Evolutionary conservation across 2,113 vertebrate genomes (phyloP), one percentile per base, ranked within the genome.

Genomic region (Lophius piscatorius): DNA sequence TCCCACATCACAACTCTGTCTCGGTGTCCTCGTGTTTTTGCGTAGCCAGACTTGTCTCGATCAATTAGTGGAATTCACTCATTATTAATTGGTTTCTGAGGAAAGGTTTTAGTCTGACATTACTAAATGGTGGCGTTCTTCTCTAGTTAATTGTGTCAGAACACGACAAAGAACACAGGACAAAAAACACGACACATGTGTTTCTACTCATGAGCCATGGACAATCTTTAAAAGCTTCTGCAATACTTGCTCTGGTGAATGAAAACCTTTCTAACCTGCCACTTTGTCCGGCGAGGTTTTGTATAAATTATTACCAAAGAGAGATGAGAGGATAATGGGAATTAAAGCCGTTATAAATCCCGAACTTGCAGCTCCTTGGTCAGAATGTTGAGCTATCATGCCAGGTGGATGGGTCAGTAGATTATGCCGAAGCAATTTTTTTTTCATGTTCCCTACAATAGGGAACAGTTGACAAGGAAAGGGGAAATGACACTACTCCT

Each of bases 51-150:
- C 72, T 49, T 78, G 87, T 89, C 87, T 81, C 52, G 48, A 40
- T 9, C 66, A 85, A 89, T 90, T 88, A 91, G 80, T 69, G 57
- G 41, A 67, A 76, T 74, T 85, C 76, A 79, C 69, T 83, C 6
- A 17, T 63, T 73, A 72, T 85, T 91, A 90, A 92, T 91, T 92
- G 88, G 80, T 90, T 88, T 89, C 81, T 65, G 56, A 70, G 82
- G 74, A 87, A 77, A 84, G 85, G 76, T 83, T 81, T 80, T 59
- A 61, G 73, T 61, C 79, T 87, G 87, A 84, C 88, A 85, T 87
- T 87, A 81, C 70, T 73, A 85, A 83, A 86, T 65, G 85, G 80
- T 77, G 80, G 54, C 83, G 73, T 71, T 74, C 58, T 56, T 65
- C 31, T 60, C 67, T 64, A 48, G 70, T 80, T 89, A 86, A 87